Conservation (phyloP, 2,113 vertebrate species). For the Irena cyanogastra region DNA sequence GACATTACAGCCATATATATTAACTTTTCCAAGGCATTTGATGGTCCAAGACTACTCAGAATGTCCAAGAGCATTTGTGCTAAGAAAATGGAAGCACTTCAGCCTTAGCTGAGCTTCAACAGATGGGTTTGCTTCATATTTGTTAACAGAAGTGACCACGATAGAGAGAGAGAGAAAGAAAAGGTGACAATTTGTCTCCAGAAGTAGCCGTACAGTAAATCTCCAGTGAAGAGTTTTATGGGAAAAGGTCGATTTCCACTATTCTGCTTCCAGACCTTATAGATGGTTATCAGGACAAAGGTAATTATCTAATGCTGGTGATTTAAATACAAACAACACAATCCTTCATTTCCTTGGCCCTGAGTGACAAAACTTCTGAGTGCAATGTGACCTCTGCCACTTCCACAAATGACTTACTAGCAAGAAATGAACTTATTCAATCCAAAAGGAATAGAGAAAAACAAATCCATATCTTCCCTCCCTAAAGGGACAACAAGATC, state of each 20-base stretch:
- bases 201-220: neutral
- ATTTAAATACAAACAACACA: conserved; percentile 31
- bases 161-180: neutral
- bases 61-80: neutral
- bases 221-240: neutral
- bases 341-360: neutral
- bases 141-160: neutral
- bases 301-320: neutral
- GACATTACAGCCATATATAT: neutral
- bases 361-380: neutral
- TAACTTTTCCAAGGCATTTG: neutral
- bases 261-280: neutral
- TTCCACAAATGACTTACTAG: neutral
- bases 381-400: neutral
- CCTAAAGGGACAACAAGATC: neutral
- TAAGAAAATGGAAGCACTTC: neutral
- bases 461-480: neutral
- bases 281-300: neutral
- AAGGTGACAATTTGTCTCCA: conserved; percentile 13
- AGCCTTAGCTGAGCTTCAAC: neutral
- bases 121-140: neutral
- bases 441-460: neutral
- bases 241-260: neutral
- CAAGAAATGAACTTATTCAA: neutral
- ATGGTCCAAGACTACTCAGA: neutral